Percentiles rank a stretch among this genome's conserved stretches.
These are phyloP conservation scores for Nemopilema nomurai DNA, from an alignment of 30 jellyfish, hydroid and myxozoan genomes.

Conservation along the genomic window DNA sequence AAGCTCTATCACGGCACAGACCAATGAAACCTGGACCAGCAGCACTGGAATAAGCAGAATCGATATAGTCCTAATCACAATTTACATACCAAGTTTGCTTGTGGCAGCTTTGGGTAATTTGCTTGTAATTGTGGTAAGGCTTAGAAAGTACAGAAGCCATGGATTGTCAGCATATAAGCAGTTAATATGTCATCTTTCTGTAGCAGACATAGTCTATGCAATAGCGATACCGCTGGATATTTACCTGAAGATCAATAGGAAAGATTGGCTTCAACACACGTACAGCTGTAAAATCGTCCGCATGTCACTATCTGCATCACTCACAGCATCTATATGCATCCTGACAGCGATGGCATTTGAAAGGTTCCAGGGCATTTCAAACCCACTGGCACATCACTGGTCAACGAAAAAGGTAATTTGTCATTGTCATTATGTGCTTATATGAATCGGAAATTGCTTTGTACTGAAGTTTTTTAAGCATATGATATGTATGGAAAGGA, in stretches of 20 bases:
- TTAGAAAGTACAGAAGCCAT: conserved; percentile 36
- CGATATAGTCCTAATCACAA: conserved; percentile 19
- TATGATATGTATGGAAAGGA: too few species aligned
- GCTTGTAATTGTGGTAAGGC: conserved; percentile 59
- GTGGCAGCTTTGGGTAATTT: conserved; percentile 65
- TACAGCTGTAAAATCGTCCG: conserved; percentile 39
- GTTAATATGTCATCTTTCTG: conserved; percentile 68
- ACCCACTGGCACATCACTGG: conserved; percentile 62
- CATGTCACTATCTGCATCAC: conserved; percentile 64
- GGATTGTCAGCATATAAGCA: conserved; percentile 66
- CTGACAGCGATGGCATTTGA: conserved; percentile 81
- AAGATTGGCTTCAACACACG: conserved; percentile 40
- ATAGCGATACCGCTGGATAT: conserved; percentile 66
- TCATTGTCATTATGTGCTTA: too few species aligned
- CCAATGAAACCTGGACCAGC: neutral
- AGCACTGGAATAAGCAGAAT: conserved; percentile 2
- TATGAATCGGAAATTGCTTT: too few species aligned
- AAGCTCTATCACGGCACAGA: neutral
- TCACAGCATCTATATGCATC: conserved; percentile 65
- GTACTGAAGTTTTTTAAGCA: neutral
- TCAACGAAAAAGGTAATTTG: conserved; percentile 56
- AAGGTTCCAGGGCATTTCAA: conserved; percentile 67
- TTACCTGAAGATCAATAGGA: conserved; percentile 12
- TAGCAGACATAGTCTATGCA: conserved; percentile 69
- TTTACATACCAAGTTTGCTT: conserved; percentile 41